A percentile compares a stretch with the other conserved stretches of the same genome.
Evolutionary conservation across 2,888 invertebrate genomes (phyloP).

Genomic region (Papilio protenor): DNA sequence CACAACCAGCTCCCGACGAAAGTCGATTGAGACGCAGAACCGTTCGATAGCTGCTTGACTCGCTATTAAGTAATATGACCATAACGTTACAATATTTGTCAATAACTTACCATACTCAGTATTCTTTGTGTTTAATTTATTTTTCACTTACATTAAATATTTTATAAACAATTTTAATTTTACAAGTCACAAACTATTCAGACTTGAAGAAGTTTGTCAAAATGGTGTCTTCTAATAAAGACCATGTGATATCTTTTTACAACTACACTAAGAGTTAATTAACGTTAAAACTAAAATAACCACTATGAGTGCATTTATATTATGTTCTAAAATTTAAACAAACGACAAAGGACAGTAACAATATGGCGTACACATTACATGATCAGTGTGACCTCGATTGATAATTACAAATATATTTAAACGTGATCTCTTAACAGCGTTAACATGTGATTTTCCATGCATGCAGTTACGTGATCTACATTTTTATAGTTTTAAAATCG

Average conservation of each 20-base stretch:
- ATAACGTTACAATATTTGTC: slow-evolving; percentile 12
- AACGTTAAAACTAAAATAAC: not conserved
- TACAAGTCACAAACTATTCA: too few relatives aligned
- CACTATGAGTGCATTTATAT: not conserved
- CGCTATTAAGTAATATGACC: not conserved
- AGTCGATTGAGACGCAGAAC: slow-evolving; percentile 28
- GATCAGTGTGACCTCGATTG: not conserved
- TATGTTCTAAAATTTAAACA: not conserved
- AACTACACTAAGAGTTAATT: too few relatives aligned
- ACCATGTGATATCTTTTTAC: too few relatives aligned
- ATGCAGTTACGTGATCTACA: slow-evolving; percentile 6
- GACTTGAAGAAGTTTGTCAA: too few relatives aligned
- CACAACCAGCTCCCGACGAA: slow-evolving; percentile 33
- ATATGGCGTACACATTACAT: not conserved
- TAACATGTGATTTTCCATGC: not conserved
- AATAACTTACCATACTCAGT: not conserved
- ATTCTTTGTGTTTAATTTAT: not conserved
- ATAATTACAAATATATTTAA: not conserved
- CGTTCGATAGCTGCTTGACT: not conserved
- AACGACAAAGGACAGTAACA: not conserved
- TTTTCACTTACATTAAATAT: not conserved
- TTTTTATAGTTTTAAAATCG: not conserved
- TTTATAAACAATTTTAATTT: too few relatives aligned
- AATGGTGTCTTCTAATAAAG: too few relatives aligned
- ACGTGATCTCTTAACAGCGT: not conserved